Evolutionary conservation across 2,888 invertebrate species (phyloP).

Genomic region (Carabus problematicus): DNA sequence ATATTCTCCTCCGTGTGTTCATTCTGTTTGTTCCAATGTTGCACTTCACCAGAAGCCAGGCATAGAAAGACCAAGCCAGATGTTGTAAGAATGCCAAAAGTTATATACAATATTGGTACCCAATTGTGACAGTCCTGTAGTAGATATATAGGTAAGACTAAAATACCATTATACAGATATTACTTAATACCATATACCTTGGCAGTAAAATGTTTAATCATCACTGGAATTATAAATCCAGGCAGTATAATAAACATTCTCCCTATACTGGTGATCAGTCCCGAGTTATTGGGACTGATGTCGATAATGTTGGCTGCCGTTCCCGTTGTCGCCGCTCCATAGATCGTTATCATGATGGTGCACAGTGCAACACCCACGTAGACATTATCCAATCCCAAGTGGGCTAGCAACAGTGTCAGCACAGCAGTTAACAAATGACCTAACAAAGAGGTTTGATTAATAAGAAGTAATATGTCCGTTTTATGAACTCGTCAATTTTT

Average conservation of each 20-base stretch:
- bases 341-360: slow-evolving; percentile 39
- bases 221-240: slow-evolving; percentile 51
- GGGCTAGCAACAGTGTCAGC: slow-evolving; percentile 42
- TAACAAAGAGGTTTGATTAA: no score
- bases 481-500: no score
- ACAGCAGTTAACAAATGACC: slow-evolving; percentile 46
- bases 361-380: slow-evolving; percentile 42
- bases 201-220: slow-evolving; percentile 46
- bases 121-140: slow-evolving; percentile 47
- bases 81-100: slow-evolving; percentile 48
- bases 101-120: slow-evolving; percentile 51
- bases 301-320: slow-evolving; percentile 47
- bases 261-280: slow-evolving; percentile 51
- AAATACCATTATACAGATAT: no score
- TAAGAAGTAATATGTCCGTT: no score
- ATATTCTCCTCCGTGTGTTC: slow-evolving; percentile 9
- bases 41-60: slow-evolving; percentile 52
- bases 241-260: slow-evolving; percentile 51
- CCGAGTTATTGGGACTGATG: slow-evolving; percentile 37
- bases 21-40: slow-evolving; percentile 49
- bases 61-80: slow-evolving; percentile 49
- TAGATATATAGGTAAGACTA: no score
- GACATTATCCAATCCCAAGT: slow-evolving; percentile 31
- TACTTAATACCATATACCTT: slow-evolving; percentile 45
- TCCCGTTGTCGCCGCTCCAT: slow-evolving; percentile 47